These are phyloP conservation scores for Drosophila robusta DNA, from an alignment of 2,888 invertebrate genomes.

Conservation along the genomic window DNA sequence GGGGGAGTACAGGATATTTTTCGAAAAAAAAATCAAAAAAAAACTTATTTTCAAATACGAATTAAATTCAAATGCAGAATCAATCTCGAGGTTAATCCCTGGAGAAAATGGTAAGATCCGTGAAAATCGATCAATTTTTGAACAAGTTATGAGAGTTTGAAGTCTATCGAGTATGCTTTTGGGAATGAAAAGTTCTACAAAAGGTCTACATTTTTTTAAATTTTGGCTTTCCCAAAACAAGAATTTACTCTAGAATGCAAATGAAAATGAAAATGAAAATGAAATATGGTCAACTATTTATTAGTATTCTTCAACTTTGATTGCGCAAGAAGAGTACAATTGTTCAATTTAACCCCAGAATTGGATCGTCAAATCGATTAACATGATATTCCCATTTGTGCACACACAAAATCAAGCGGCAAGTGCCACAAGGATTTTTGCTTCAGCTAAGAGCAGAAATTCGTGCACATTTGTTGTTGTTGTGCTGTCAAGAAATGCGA, in stretches of 20 bases:
- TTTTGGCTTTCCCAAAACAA: too few relatives aligned
- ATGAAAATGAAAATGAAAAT: not conserved
- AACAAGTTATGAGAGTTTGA: too few relatives aligned
- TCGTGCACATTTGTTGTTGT: not conserved
- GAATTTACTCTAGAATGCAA: not conserved
- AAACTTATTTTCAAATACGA: too few relatives aligned
- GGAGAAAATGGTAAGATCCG: too few relatives aligned
- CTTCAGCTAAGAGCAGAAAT: not conserved
- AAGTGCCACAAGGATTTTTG: constrained; percentile 8
- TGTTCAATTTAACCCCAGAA: not conserved
- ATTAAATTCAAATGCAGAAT: too few relatives aligned
- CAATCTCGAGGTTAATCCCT: too few relatives aligned
- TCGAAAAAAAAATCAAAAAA: too few relatives aligned
- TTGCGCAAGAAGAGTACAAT: not conserved
- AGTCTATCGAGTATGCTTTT: too few relatives aligned
- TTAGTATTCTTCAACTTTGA: not conserved
- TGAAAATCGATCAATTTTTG: too few relatives aligned
- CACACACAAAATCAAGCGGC: constrained; percentile 12
- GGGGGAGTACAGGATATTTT: too few relatives aligned
- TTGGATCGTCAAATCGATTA: not conserved
- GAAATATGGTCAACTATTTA: not conserved
- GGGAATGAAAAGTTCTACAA: too few relatives aligned
- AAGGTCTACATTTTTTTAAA: too few relatives aligned
- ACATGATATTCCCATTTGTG: constrained; percentile 18
- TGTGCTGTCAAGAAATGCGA: constrained; percentile 30